phyloP scores from a whole-genome alignment of 2,797 vertebrate genomes.

The Leptoclinus maculatus region DNA sequence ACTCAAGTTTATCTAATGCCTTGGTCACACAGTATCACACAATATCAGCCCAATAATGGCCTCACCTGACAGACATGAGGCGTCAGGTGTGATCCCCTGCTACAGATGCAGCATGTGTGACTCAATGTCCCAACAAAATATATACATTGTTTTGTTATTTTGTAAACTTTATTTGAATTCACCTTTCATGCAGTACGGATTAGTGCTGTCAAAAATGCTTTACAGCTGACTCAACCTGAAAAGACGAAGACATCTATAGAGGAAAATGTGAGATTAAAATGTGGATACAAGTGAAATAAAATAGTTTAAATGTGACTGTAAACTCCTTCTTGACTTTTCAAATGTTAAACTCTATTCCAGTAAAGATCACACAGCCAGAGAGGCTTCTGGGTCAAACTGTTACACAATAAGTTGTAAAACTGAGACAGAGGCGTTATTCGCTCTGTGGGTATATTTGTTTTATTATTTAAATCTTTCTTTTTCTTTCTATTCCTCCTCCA shows the following conservation, averaged over 20 bases:
- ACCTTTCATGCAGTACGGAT: not conserved
- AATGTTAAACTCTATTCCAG: slow-evolving; percentile 1
- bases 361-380: slow-evolving; percentile 11
- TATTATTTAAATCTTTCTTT: slow-evolving; percentile 29
- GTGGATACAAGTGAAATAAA: slow-evolving; percentile 9
- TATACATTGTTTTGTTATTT: too few species aligned
- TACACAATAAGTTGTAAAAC: slow-evolving; percentile 46
- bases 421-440: slow-evolving; percentile 27
- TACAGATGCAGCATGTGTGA: not conserved
- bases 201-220: not conserved
- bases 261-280: slow-evolving; percentile 3
- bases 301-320: not conserved
- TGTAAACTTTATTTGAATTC: not conserved
- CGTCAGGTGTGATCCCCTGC: not conserved
- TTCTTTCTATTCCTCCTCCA: slow-evolving; percentile 31
- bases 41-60: not conserved
- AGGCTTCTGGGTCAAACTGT: slow-evolving; percentile 33
- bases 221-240: not conserved
- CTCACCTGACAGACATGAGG: not conserved
- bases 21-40: not conserved
- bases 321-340: slow-evolving; percentile 6
- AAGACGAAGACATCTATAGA: not conserved
- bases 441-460: slow-evolving; percentile 37
- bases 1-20: not conserved
- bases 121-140: not conserved